Conservation (phyloP, 2,797 vertebrate species). For the Danio jaintianensis region DNA sequence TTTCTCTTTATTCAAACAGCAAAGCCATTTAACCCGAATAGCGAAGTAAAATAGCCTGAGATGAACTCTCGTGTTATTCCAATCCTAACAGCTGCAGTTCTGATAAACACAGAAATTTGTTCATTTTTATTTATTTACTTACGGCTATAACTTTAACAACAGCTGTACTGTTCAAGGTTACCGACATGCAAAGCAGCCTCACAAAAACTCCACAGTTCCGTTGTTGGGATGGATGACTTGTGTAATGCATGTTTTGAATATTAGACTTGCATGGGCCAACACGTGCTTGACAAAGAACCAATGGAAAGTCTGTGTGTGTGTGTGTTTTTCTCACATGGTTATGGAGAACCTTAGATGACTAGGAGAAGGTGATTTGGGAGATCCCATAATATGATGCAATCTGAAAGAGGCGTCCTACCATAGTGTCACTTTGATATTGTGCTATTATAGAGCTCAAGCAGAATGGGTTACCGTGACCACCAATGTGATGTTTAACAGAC, state of each 20-base stretch:
- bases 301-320: not conserved
- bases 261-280: not conserved
- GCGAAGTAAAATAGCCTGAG: not conserved
- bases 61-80: not conserved
- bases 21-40: not conserved
- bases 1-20: not conserved
- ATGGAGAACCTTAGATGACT: not conserved
- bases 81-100: not conserved
- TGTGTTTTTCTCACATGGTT: not conserved
- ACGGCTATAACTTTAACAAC: not conserved
- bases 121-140: slow-evolving; percentile 1
- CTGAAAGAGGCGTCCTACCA: not conserved
- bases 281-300: slow-evolving; percentile 10
- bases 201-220: slow-evolving; percentile 22
- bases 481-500: no score
- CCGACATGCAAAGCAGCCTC: slow-evolving; percentile 41
- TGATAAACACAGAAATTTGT: not conserved
- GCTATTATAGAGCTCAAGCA: not conserved
- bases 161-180: not conserved
- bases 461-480: slow-evolving; percentile 8
- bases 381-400: slow-evolving; percentile 15
- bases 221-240: slow-evolving; percentile 8
- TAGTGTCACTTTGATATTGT: slow-evolving; percentile 11
- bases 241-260: slow-evolving; percentile 29
- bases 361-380: slow-evolving; percentile 12